Percentiles rank a stretch among this genome's conserved stretches.
These are phyloP conservation scores for Sciaenops ocellatus DNA, from an alignment of 2,797 vertebrate species.

Conservation along the genomic window DNA sequence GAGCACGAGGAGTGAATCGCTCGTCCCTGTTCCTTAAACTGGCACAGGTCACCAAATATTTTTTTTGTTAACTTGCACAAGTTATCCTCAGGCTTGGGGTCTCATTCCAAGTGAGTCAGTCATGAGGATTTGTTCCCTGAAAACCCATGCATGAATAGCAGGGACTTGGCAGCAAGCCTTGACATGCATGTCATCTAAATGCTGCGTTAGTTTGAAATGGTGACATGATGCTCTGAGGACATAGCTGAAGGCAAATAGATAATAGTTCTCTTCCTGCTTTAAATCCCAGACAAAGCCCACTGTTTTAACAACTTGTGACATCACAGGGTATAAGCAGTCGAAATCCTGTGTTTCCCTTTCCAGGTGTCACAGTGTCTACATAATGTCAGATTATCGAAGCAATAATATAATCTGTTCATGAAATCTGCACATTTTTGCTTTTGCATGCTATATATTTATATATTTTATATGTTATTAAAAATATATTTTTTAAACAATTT, in stretches of 20 bases:
- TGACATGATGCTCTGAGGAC: slow-evolving; percentile 73
- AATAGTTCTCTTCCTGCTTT: slow-evolving; percentile 66
- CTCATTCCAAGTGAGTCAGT: slow-evolving; percentile 72
- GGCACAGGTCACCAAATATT: slow-evolving; percentile 68
- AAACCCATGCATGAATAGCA: slow-evolving; percentile 70
- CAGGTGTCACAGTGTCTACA: slow-evolving; percentile 22
- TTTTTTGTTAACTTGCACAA: slow-evolving; percentile 51
- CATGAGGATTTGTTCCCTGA: slow-evolving; percentile 57
- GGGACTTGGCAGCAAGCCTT: slow-evolving; percentile 76
- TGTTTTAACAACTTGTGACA: slow-evolving; percentile 65
- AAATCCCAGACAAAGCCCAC: slow-evolving; percentile 54
- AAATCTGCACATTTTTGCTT: not conserved
- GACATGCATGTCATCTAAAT: slow-evolving; percentile 76
- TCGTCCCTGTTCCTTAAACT: slow-evolving; percentile 59
- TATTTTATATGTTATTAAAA: not conserved
- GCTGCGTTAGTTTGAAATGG: slow-evolving; percentile 67
- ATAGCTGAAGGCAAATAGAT: slow-evolving; percentile 71
- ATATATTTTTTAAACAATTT: not conserved
- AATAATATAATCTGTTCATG: too few species aligned
- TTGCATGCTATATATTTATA: not conserved
- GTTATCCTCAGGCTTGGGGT: slow-evolving; percentile 65
- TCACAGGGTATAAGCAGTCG: slow-evolving; percentile 41
- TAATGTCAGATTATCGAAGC: not conserved
- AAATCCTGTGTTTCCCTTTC: slow-evolving; percentile 34
- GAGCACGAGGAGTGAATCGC: slow-evolving; percentile 55